Conservation (phyloP, 2,113 vertebrate genomes). For the Acanthochromis polyacanthus region DNA sequence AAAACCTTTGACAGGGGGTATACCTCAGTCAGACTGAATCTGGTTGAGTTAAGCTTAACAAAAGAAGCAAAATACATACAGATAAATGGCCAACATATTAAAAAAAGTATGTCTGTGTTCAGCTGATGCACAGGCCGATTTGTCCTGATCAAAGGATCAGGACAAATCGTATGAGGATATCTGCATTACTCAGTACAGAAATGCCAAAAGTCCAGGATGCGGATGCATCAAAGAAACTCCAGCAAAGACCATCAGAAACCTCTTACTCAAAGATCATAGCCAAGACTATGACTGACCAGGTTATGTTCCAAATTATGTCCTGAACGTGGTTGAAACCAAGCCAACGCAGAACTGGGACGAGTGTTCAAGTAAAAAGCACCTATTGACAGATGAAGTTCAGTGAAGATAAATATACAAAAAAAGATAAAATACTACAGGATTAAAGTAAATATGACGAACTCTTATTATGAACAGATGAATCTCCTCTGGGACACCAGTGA, state of each 20-base stretch:
- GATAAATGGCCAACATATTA: neutral
- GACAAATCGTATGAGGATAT: neutral
- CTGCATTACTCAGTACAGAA: constrained; percentile 4
- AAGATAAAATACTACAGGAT: neutral
- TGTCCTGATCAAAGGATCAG: no score
- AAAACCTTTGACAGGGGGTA: no score
- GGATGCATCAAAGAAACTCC: neutral
- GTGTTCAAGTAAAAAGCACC: no score
- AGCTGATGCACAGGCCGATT: neutral
- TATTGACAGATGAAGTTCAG: neutral
- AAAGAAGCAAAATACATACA: neutral
- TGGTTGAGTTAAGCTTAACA: neutral
- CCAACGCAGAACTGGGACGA: no score
- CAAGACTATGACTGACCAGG: neutral
- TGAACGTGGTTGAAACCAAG: neutral
- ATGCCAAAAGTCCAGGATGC: neutral
- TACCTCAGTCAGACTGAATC: no score
- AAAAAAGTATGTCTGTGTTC: no score
- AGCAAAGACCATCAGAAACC: neutral
- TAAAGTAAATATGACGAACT: no score
- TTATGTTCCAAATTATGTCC: neutral
- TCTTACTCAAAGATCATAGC: neutral
- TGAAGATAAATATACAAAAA: neutral
- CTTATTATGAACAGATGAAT: neutral
- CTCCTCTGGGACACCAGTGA: neutral